These are phyloP conservation scores for Hirtodrosophila trivittata DNA, from an alignment of 2,888 invertebrate species.

Conservation along the genomic window DNA sequence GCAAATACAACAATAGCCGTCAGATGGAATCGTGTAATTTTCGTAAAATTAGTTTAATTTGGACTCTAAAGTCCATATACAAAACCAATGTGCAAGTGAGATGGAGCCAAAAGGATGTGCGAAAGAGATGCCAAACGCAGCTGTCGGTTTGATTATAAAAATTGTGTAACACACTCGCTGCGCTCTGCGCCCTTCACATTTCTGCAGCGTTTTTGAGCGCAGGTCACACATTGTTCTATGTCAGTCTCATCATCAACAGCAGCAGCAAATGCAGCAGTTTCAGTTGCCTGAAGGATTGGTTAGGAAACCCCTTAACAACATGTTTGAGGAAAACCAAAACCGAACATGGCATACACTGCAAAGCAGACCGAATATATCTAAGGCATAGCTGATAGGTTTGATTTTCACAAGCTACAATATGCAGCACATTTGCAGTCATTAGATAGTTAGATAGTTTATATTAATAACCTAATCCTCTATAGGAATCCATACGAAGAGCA, in stretches of 20 bases:
- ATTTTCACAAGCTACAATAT: background rate
- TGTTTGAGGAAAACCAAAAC: background rate
- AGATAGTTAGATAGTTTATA: no score
- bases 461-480: no score
- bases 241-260: slow-evolving; percentile 70
- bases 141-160: slow-evolving; percentile 61
- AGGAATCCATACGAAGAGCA: no score
- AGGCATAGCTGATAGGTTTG: background rate
- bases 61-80: slow-evolving; percentile 37
- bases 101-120: background rate
- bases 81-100: slow-evolving; percentile 2
- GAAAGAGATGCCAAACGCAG: slow-evolving; percentile 20
- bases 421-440: no score
- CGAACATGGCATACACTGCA: slow-evolving; percentile 29
- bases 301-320: slow-evolving; percentile 27
- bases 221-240: slow-evolving; percentile 73
- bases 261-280: slow-evolving; percentile 34
- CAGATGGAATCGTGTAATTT: slow-evolving; percentile 53
- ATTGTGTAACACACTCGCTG: slow-evolving; percentile 24
- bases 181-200: slow-evolving; percentile 45
- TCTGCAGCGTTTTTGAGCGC: slow-evolving; percentile 57
- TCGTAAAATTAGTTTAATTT: slow-evolving; percentile 81
- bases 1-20: slow-evolving; percentile 59
- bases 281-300: slow-evolving; percentile 34
- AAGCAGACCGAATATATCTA: background rate